A percentile compares a stretch with the other conserved stretches of the same genome.
phyloP scores from a whole-genome alignment of 2,113 vertebrate species.

The Gnathonemus longibarbis region DNA sequence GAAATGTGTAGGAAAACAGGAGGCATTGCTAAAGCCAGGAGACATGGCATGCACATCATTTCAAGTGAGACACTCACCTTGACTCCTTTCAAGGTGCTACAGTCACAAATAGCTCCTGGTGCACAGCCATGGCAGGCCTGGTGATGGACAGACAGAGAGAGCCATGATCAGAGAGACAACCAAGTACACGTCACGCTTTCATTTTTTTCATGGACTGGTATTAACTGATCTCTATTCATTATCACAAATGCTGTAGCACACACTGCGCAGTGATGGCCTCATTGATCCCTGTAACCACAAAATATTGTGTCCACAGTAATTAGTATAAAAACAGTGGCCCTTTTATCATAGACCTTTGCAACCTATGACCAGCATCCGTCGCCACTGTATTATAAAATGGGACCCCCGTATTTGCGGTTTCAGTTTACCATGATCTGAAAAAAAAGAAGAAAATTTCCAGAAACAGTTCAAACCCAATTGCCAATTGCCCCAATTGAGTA shows the following conservation, averaged over 20 bases:
- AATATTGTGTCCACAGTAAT: background rate
- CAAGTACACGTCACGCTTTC: background rate
- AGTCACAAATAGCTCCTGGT: conserved; percentile 76
- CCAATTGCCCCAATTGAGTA: background rate
- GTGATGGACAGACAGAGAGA: background rate
- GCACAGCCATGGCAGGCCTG: conserved; percentile 84
- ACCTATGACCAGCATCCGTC: background rate
- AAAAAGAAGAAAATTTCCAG: background rate
- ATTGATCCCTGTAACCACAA: background rate
- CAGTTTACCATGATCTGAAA: background rate
- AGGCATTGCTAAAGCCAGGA: background rate
- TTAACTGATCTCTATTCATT: no score
- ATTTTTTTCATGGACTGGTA: background rate
- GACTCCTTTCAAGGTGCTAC: conserved; percentile 79
- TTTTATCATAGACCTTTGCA: background rate
- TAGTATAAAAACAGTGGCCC: background rate
- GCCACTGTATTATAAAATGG: background rate
- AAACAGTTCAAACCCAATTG: background rate
- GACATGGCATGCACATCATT: background rate
- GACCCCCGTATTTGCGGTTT: background rate
- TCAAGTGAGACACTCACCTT: conserved; percentile 62
- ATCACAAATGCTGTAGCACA: background rate
- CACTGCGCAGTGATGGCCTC: background rate
- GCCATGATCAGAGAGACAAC: background rate
- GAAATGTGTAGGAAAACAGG: background rate